Percentiles rank a stretch among this genome's conserved stretches.
Evolutionary conservation across 2,113 vertebrate genomes (phyloP).

Genomic region (Antennarius striatus): DNA sequence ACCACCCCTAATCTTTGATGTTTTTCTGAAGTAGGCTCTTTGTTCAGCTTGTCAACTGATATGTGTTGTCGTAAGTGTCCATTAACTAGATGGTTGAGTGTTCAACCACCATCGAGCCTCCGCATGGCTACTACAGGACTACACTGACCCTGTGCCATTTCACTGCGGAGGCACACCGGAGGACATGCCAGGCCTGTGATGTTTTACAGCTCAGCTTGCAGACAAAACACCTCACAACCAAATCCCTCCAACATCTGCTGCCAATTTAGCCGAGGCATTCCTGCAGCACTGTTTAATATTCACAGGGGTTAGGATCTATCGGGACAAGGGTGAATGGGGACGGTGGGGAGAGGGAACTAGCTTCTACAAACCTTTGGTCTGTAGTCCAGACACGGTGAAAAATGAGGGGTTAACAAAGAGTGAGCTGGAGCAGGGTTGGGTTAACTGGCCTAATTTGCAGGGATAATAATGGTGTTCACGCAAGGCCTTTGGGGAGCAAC

Average conservation of each 20-base stretch:
- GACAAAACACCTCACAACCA: constrained; percentile 78
- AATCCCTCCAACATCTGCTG: constrained; percentile 80
- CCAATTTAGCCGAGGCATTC: constrained; percentile 78
- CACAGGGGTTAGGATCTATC: constrained; percentile 75
- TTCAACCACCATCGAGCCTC: constrained; percentile 45
- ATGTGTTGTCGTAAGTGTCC: constrained; percentile 46
- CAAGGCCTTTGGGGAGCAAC: constrained; percentile 62
- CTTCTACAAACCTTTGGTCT: constrained; percentile 47
- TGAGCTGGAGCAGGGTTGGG: constrained; percentile 64
- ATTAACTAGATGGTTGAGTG: constrained; percentile 56
- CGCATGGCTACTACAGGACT: constrained; percentile 15
- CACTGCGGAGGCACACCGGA: constrained; percentile 56
- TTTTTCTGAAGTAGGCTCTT: constrained; percentile 18
- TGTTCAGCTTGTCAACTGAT: constrained; percentile 38
- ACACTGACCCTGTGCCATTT: constrained; percentile 41
- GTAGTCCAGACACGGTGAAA: constrained; percentile 70
- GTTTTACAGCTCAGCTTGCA: constrained; percentile 77
- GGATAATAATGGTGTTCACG: constrained; percentile 74
- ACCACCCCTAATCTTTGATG: not conserved
- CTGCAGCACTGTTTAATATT: constrained; percentile 81
- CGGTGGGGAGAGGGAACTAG: constrained; percentile 4
- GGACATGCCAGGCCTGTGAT: constrained; percentile 68
- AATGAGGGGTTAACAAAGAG: constrained; percentile 79
- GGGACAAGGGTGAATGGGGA: constrained; percentile 41
- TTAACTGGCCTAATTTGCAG: constrained; percentile 77